These are phyloP conservation scores for Toxostoma redivivum DNA, from an alignment of 2,113 vertebrate genomes.

Conservation along the genomic window DNA sequence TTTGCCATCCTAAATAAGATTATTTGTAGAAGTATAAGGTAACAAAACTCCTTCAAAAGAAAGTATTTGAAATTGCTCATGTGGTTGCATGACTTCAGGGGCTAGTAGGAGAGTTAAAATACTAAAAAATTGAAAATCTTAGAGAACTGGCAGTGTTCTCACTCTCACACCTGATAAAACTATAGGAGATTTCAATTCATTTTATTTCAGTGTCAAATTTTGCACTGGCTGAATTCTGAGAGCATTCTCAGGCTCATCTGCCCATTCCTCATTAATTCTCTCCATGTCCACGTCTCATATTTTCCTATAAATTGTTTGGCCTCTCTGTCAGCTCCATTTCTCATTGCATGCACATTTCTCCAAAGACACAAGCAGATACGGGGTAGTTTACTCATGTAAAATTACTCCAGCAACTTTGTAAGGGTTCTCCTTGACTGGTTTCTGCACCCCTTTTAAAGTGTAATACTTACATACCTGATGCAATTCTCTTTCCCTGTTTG, in stretches of 20 bases:
- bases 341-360: neutral
- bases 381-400: neutral
- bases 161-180: neutral
- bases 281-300: neutral
- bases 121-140: neutral
- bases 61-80: neutral
- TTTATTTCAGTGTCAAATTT: neutral
- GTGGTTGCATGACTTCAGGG: neutral
- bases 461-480: neutral
- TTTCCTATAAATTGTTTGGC: neutral
- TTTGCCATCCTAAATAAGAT: neutral
- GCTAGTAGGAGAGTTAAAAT: neutral
- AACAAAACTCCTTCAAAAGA: neutral
- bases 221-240: neutral
- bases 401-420: neutral
- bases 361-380: neutral
- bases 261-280: neutral
- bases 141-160: neutral
- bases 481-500: neutral
- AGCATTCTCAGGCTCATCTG: neutral
- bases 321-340: neutral
- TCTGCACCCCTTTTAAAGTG: neutral
- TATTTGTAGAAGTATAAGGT: neutral
- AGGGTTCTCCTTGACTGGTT: neutral
- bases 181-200: neutral